Percentiles rank a stretch among this genome's conserved stretches.
These are phyloP conservation scores for Callionymus lyra DNA, from an alignment of 2,113 vertebrate genomes.

Conservation along the genomic window DNA sequence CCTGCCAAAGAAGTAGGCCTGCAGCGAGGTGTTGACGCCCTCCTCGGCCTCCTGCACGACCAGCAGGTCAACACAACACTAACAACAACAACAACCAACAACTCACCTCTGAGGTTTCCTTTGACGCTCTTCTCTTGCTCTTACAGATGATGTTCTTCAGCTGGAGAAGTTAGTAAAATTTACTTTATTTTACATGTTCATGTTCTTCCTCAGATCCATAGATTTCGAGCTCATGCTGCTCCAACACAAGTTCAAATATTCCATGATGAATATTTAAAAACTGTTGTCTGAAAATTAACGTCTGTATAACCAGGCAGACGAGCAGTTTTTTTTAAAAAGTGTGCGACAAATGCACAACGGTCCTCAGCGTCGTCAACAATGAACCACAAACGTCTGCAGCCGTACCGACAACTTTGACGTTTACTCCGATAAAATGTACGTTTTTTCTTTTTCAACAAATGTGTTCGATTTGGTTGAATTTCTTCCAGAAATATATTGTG, in stretches of 20 bases:
- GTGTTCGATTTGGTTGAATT: too few species aligned
- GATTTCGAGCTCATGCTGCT: neutral
- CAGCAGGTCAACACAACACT: neutral
- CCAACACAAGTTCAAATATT: neutral
- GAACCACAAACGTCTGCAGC: too few species aligned
- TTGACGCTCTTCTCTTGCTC: conserved; percentile 63
- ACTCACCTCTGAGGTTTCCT: conserved; percentile 46
- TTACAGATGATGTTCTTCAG: conserved; percentile 87
- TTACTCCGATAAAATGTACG: too few species aligned
- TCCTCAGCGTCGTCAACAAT: too few species aligned
- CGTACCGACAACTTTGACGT: too few species aligned
- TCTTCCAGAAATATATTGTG: too few species aligned
- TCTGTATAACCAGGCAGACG: neutral
- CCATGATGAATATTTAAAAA: too few species aligned
- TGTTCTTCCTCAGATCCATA: neutral
- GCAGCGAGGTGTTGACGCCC: conserved; percentile 77
- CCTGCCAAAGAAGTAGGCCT: conserved; percentile 86
- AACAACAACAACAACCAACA: neutral
- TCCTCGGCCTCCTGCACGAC: conserved; percentile 28
- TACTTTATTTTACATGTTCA: too few species aligned
- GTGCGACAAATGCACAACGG: too few species aligned
- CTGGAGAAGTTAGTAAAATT: too few species aligned
- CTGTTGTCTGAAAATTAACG: neutral
- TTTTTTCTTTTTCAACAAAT: too few species aligned
- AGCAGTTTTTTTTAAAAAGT: neutral